Conservation (phyloP, 2,888 invertebrate species). For the Dolichopus griseipennis region DNA sequence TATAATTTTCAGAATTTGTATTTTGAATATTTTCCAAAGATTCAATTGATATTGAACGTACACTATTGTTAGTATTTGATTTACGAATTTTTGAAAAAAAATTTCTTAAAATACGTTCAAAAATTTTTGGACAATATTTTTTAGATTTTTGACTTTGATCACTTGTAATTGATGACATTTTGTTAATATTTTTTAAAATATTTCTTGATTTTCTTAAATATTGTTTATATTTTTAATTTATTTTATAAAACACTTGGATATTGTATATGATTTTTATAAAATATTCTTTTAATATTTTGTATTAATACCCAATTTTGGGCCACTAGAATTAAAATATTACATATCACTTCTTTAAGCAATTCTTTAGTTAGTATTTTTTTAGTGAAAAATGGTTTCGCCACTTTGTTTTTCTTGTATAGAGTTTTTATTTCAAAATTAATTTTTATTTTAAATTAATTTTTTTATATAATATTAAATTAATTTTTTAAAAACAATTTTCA, state of each 20-base stretch:
- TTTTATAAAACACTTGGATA: no score
- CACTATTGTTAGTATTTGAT: not conserved
- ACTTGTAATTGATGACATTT: not conserved
- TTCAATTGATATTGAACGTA: conserved; percentile 30
- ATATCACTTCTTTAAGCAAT: no score
- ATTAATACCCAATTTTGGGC: no score
- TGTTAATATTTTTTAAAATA: not conserved
- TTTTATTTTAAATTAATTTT: not conserved
- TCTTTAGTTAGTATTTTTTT: no score
- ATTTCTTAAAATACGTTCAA: not conserved
- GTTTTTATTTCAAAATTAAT: no score
- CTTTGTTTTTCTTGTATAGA: not conserved
- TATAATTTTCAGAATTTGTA: conserved; percentile 33
- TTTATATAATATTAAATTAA: no score
- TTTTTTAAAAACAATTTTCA: not conserved
- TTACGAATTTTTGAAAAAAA: not conserved
- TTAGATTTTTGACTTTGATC: not conserved
- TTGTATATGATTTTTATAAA: no score
- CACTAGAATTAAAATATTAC: no score
- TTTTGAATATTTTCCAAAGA: conserved; percentile 37
- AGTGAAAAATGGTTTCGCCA: no score
- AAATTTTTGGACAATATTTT: not conserved
- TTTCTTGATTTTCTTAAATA: no score
- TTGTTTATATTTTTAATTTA: no score
- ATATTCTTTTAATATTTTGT: no score